Conservation (phyloP, 2,888 invertebrate species). For the Anagyrus pseudococci region DNA sequence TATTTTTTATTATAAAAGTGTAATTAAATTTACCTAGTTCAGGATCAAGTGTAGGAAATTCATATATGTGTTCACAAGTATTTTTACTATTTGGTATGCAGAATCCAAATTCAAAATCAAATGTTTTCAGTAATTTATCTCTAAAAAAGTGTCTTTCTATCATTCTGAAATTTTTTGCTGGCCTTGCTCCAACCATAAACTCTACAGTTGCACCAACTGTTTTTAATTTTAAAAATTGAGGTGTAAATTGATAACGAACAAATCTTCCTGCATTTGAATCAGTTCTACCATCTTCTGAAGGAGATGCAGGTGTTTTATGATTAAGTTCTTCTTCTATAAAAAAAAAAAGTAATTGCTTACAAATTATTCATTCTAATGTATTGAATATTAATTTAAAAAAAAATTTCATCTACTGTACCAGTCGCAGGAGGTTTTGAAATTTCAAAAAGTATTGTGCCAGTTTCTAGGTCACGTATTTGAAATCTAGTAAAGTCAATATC, state of each 20-base stretch:
- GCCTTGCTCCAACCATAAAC: conserved; percentile 91
- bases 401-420: conserved; percentile 21
- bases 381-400: neutral
- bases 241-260: conserved; percentile 99
- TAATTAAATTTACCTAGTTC: conserved; percentile 74
- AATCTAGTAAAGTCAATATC: conserved; percentile 98
- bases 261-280: conserved; percentile 94
- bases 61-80: conserved; percentile 98
- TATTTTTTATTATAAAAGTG: neutral
- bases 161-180: conserved; percentile 97
- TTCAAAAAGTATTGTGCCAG: conserved; percentile 89
- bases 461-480: conserved; percentile 91
- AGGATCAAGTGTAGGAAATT: conserved; percentile 88
- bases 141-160: conserved; percentile 97
- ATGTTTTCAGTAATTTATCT: conserved; percentile 91
- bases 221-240: conserved; percentile 93
- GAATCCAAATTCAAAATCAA: conserved; percentile 99
- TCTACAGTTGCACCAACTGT: conserved; percentile 98
- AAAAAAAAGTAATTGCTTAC: conserved; percentile 11
- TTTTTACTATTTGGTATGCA: conserved; percentile 98
- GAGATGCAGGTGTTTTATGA: conserved; percentile 49
- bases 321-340: conserved; percentile 40
- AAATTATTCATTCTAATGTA: neutral
- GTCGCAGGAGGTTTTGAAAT: conserved; percentile 82
- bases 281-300: conserved; percentile 64